A percentile compares a stretch with the other conserved stretches of the same genome.
Evolutionary conservation across 23 tunicate species (phyloP).

Genomic region (Ascidia mentula): DNA sequence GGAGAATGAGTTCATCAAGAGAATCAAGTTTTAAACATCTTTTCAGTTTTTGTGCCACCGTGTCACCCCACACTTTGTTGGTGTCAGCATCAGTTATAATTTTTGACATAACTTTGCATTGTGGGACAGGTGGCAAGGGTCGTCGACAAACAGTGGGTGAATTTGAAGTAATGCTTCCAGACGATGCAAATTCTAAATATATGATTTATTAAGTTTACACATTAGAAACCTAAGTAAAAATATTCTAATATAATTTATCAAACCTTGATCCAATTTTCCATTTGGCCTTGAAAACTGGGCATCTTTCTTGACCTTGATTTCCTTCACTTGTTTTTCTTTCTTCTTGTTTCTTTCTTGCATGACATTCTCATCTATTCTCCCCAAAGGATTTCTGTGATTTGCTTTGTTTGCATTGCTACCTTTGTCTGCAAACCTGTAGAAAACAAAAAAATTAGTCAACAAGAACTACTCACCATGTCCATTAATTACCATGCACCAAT

Average conservation of each 20-base stretch:
- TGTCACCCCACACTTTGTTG: constrained; percentile 41
- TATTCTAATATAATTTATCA: background rate
- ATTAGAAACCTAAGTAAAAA: background rate
- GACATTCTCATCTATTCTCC: background rate
- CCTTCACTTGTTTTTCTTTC: background rate
- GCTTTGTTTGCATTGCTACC: background rate
- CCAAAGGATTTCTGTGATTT: background rate
- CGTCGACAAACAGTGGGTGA: constrained; percentile 7
- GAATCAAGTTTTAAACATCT: constrained; percentile 31
- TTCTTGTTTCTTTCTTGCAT: background rate
- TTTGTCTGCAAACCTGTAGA: background rate
- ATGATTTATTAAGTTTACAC: background rate
- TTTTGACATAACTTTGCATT: constrained; percentile 41
- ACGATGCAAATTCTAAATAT: background rate
- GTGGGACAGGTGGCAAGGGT: constrained; percentile 34
- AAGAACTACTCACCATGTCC: too few relatives aligned
- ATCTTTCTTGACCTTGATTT: background rate
- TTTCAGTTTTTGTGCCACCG: constrained; percentile 16
- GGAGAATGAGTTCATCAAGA: constrained; percentile 28
- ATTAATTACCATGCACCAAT: background rate
- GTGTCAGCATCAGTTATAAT: constrained; percentile 32
- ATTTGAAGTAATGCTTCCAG: constrained; percentile 4
- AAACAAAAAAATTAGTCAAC: background rate
- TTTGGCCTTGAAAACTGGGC: background rate
- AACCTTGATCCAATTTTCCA: background rate